These are phyloP conservation scores for Cenopis cana DNA, from an alignment of 2,888 invertebrate genomes.

Conservation along the genomic window DNA sequence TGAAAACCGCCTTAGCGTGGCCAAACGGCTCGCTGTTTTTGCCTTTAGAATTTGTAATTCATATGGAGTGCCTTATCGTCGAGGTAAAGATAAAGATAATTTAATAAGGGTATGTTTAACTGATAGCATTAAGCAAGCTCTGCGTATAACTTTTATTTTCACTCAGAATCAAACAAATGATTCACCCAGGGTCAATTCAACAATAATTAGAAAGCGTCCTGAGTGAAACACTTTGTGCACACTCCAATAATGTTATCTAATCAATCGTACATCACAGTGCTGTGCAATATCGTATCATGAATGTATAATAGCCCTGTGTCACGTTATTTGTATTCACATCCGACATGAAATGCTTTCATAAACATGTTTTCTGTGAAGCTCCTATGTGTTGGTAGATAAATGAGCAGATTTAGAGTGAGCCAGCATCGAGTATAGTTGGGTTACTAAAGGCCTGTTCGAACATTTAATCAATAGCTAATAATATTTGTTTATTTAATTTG, in stretches of 20 bases:
- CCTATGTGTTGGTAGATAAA: constrained; percentile 68
- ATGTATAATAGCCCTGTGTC: background rate
- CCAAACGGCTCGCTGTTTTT: too few relatives aligned
- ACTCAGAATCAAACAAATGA: background rate
- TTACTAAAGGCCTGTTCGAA: constrained; percentile 78
- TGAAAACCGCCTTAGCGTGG: too few relatives aligned
- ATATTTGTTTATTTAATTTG: background rate
- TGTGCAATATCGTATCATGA: constrained; percentile 1
- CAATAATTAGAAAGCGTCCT: background rate
- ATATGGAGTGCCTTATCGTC: too few relatives aligned
- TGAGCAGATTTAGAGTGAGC: constrained; percentile 73
- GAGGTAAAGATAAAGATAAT: too few relatives aligned
- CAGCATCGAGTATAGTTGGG: constrained; percentile 58
- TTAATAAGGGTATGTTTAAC: too few relatives aligned
- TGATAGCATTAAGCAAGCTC: too few relatives aligned
- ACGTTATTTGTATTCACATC: constrained; percentile 3
- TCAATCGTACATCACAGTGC: background rate
- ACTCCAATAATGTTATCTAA: background rate
- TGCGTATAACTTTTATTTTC: too few relatives aligned
- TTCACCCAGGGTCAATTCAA: background rate
- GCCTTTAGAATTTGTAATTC: too few relatives aligned
- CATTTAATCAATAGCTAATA: constrained; percentile 50
- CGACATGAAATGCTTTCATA: constrained; percentile 46
- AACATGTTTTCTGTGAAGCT: constrained; percentile 22
- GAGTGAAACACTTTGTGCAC: background rate